These are phyloP conservation scores for Sebastolobus alascanus DNA, from an alignment of 2,797 vertebrate genomes.

Conservation along the genomic window DNA sequence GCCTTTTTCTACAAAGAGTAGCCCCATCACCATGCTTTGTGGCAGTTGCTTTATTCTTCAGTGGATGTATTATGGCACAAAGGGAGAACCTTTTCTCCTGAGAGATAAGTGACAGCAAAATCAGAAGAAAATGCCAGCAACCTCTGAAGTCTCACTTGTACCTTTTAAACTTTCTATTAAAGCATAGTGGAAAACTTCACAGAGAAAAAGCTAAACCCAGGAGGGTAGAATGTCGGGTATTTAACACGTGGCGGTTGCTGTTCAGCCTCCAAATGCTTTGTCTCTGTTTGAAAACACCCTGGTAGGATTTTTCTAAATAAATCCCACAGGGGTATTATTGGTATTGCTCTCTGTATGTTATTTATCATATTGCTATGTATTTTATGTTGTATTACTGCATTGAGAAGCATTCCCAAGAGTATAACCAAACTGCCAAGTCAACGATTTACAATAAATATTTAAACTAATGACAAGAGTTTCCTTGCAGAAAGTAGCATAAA, in stretches of 20 bases:
- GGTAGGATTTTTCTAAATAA: not conserved
- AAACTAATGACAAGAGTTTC: not conserved
- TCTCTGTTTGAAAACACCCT: not conserved
- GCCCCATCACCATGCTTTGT: not conserved
- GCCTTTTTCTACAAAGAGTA: not conserved
- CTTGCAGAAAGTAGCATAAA: not conserved
- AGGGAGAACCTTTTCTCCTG: not conserved
- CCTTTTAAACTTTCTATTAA: not conserved
- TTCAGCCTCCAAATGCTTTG: too few species aligned
- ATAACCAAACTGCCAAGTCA: not conserved
- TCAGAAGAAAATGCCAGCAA: conserved; percentile 25
- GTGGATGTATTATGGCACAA: not conserved
- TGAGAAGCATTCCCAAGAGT: not conserved
- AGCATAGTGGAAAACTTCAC: not conserved
- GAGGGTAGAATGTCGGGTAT: not conserved
- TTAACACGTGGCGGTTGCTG: fast-evolving
- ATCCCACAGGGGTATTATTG: not conserved
- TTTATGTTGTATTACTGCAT: not conserved
- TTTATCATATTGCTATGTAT: not conserved
- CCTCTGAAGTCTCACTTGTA: not conserved
- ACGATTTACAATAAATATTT: not conserved
- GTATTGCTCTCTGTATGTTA: not conserved
- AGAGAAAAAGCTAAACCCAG: not conserved
- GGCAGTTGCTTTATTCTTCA: not conserved
- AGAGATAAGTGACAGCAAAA: conserved; percentile 11